A percentile compares a stretch with the other conserved stretches of the same genome.
Conservation (phyloP, 1,140 invertebrate genomes). For the Prorops nasuta region DNA sequence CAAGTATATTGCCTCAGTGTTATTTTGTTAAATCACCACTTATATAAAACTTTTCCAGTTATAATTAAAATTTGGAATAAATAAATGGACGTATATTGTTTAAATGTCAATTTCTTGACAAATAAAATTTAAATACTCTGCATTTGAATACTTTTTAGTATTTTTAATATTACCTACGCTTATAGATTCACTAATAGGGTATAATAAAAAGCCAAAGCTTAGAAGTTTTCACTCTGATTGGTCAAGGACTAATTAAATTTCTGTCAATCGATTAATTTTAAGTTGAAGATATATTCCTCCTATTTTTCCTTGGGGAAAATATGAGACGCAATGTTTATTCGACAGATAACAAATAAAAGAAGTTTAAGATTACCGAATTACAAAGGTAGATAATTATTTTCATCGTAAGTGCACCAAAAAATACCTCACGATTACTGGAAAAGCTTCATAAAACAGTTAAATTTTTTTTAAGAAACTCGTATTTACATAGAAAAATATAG, state of each 20-base stretch:
- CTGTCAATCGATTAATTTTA: slow-evolving; percentile 17
- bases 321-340: background rate
- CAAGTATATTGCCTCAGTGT: slow-evolving; percentile 8
- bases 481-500: slow-evolving; percentile 22
- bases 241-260: slow-evolving; percentile 15
- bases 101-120: background rate
- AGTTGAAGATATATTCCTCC: background rate
- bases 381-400: too few species aligned
- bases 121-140: slow-evolving; percentile 14
- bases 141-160: too few species aligned
- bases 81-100: background rate
- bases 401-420: too few species aligned
- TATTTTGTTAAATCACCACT: slow-evolving; percentile 4
- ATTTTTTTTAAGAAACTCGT: slow-evolving; percentile 7
- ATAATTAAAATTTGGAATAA: background rate
- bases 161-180: slow-evolving; percentile 7
- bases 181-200: slow-evolving; percentile 14
- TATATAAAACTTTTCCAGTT: slow-evolving; percentile 15
- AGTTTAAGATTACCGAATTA: slow-evolving; percentile 11
- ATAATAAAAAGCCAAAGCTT: slow-evolving; percentile 9
- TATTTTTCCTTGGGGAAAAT: background rate
- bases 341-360: slow-evolving; percentile 6
- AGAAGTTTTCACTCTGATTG: slow-evolving; percentile 2
- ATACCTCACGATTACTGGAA: too few species aligned
- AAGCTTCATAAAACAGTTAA: too few species aligned